A percentile compares a stretch with the other conserved stretches of the same genome.
phyloP scores from a whole-genome alignment of 2,797 vertebrate genomes.

The Artibeus lituratus region DNA sequence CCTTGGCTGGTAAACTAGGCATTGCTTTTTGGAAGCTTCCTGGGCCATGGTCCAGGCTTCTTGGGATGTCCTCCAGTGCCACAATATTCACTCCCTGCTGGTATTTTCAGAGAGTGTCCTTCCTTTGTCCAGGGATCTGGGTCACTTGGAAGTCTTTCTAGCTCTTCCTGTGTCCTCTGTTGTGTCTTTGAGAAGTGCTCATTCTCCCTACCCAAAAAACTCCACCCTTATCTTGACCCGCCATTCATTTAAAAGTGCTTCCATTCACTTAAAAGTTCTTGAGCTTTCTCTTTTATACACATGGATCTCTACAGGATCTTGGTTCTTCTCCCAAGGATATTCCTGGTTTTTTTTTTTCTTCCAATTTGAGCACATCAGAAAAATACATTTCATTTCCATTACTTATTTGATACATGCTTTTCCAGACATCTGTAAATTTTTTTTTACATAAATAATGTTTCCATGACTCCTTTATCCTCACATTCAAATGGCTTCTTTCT shows the following conservation, averaged over 20 bases:
- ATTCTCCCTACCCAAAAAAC: background rate
- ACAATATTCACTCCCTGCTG: background rate
- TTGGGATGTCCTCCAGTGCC: fast-evolving
- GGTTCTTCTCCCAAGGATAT: background rate
- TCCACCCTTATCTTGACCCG: background rate
- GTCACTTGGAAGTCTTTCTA: background rate
- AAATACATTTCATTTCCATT: background rate
- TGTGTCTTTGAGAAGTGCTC: background rate
- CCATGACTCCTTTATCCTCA: background rate
- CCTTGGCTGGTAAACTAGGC: background rate
- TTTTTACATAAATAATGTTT: background rate
- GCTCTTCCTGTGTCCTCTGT: background rate
- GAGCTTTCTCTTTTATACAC: background rate
- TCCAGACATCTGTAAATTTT: background rate
- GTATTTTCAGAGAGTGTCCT: background rate
- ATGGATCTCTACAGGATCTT: background rate
- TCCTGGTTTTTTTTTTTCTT: background rate
- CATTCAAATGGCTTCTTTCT: background rate
- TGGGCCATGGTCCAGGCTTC: background rate
- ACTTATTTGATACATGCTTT: background rate
- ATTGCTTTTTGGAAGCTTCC: background rate
- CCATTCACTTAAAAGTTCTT: background rate
- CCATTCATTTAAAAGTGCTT: background rate
- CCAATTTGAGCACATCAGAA: background rate
- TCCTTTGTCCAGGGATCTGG: background rate